Conservation (phyloP, 2,888 invertebrate genomes). For the Pterostichus niger region DNA sequence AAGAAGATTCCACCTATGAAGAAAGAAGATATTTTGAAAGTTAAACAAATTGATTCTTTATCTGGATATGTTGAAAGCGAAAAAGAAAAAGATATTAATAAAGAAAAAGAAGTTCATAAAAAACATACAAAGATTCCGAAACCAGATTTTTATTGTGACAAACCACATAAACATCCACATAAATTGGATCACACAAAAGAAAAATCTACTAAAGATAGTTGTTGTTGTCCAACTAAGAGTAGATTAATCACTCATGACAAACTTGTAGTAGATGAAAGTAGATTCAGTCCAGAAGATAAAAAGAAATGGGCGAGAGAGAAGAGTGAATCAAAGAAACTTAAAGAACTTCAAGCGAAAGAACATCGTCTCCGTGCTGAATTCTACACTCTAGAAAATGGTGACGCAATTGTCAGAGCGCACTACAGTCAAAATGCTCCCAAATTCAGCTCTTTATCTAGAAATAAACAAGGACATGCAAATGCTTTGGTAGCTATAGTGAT, state of each 20-base stretch:
- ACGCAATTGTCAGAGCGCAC: conserved; percentile 78
- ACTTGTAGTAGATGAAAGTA: not conserved
- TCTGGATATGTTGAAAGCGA: conserved; percentile 3
- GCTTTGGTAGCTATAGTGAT: conserved; percentile 80
- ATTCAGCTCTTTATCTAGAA: conserved; percentile 77
- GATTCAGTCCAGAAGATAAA: conserved; percentile 48
- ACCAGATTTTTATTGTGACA: not conserved
- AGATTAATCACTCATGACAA: conserved; percentile 28
- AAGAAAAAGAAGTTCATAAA: conserved; percentile 54
- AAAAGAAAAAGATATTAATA: conserved; percentile 33
- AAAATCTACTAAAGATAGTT: conserved; percentile 43
- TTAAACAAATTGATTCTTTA: conserved; percentile 56
- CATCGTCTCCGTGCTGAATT: conserved; percentile 75
- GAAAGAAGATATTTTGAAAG: conserved; percentile 55
- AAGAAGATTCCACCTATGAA: conserved; percentile 31
- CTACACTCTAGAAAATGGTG: conserved; percentile 73
- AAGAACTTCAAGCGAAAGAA: conserved; percentile 73
- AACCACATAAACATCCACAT: not conserved
- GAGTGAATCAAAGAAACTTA: conserved; percentile 72
- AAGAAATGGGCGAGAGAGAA: conserved; percentile 40
- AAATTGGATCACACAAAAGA: not conserved
- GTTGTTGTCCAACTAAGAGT: conserved; percentile 46
- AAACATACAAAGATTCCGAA: conserved; percentile 67
- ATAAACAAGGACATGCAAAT: conserved; percentile 77
- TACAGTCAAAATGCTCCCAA: conserved; percentile 73